Evolutionary conservation across 2,888 invertebrate species (phyloP).

Genomic region (Diaprepes abbreviatus): DNA sequence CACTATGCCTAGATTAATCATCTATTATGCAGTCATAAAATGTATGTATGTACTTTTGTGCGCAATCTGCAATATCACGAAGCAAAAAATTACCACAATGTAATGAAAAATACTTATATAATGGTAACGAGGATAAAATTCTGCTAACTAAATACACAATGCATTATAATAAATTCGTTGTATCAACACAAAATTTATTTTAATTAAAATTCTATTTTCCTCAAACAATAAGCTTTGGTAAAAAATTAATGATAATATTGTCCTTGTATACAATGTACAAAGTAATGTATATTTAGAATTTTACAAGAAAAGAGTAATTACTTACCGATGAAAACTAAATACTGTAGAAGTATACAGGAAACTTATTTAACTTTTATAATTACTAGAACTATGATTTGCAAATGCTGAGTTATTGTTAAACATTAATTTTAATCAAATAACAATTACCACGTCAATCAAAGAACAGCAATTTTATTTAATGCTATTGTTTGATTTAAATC

Average conservation of each 20-base stretch:
- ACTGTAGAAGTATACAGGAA: conserved; percentile 25
- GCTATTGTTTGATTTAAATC: conserved; percentile 17
- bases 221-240: neutral
- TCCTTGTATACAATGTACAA: conserved; percentile 9
- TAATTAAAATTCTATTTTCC: neutral
- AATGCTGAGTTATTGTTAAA: conserved; percentile 30
- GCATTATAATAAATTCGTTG: no score
- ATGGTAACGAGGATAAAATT: no score
- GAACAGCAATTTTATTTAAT: conserved; percentile 26
- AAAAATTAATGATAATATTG: conserved; percentile 19
- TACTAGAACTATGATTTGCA: conserved; percentile 43
- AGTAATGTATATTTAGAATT: neutral
- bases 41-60: no score
- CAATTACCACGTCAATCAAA: conserved; percentile 38
- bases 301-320: conserved; percentile 20
- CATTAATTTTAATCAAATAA: conserved; percentile 41
- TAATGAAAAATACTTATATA: no score
- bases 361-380: conserved; percentile 37
- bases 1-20: no score
- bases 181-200: no score
- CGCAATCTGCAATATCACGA: no score
- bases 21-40: no score
- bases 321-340: conserved; percentile 30
- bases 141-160: no score
- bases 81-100: no score